These are phyloP conservation scores for Cosmorhoe ocellata DNA, from an alignment of 2,888 invertebrate genomes.

Conservation along the genomic window DNA sequence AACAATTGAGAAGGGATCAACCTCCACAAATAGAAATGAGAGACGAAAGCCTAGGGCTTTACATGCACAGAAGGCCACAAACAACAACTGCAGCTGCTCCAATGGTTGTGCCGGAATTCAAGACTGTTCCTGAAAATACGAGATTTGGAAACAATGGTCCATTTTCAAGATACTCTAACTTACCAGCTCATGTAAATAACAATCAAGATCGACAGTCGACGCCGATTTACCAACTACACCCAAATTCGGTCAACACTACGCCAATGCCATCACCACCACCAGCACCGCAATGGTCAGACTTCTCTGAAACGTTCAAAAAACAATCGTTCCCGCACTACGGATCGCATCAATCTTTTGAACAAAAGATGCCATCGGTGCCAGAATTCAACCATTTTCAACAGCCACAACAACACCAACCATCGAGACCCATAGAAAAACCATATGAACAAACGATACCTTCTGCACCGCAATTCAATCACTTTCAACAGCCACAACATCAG, in stretches of 20 bases:
- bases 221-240: constrained; percentile 10
- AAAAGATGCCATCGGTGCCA: not conserved
- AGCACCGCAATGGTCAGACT: constrained; percentile 37
- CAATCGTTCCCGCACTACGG: constrained; percentile 16
- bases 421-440: not conserved
- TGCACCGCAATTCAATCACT: constrained; percentile 3
- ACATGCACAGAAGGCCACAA: constrained; percentile 40
- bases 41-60: constrained; percentile 49
- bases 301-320: constrained; percentile 26
- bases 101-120: constrained; percentile 17
- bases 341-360: constrained; percentile 4
- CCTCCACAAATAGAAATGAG: constrained; percentile 48
- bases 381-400: constrained; percentile 5
- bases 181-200: constrained; percentile 2
- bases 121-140: not conserved
- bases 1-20: constrained; percentile 47
- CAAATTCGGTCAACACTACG: constrained; percentile 15
- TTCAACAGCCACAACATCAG: not conserved
- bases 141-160: constrained; percentile 1
- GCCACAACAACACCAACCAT: not conserved
- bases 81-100: constrained; percentile 37
- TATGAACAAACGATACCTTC: not conserved
- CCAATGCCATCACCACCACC: constrained; percentile 34
- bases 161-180: constrained; percentile 9
- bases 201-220: constrained; percentile 14